phyloP scores from a whole-genome alignment of 30 jellyfish, hydroid and myxozoan genomes.

The Chironex yamaguchii region DNA sequence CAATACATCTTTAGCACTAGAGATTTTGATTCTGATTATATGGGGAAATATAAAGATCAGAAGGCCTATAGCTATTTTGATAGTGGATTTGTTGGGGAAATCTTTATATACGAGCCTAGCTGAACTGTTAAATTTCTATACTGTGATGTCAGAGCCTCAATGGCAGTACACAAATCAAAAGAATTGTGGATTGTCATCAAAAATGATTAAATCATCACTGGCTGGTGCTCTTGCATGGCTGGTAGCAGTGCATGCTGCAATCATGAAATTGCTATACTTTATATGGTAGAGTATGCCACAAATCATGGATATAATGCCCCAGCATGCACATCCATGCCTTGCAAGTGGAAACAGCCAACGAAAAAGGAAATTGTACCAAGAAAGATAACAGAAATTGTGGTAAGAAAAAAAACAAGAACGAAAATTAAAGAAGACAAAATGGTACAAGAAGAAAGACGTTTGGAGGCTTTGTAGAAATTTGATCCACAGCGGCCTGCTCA shows the following conservation, averaged over 20 bases:
- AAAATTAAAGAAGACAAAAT: background rate
- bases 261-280: slow-evolving; percentile 52
- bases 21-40: slow-evolving; percentile 49
- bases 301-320: slow-evolving; percentile 11
- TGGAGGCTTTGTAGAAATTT: slow-evolving; percentile 21
- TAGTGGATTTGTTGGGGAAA: slow-evolving; percentile 68
- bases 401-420: slow-evolving; percentile 26
- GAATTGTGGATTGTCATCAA: slow-evolving; percentile 48
- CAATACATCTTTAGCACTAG: slow-evolving; percentile 5
- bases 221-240: slow-evolving; percentile 62
- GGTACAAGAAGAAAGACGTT: slow-evolving; percentile 19
- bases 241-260: slow-evolving; percentile 64
- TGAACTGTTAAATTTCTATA: slow-evolving; percentile 20
- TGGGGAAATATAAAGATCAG: slow-evolving; percentile 72
- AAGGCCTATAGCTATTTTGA: slow-evolving; percentile 69
- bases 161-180: slow-evolving; percentile 32
- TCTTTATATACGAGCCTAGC: background rate
- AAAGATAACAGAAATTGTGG: slow-evolving; percentile 6
- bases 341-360: slow-evolving; percentile 45
- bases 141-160: slow-evolving; percentile 60
- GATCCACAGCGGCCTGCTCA: slow-evolving; percentile 41
- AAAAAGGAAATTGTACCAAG: slow-evolving; percentile 27
- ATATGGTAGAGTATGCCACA: slow-evolving; percentile 37
- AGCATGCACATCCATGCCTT: slow-evolving; percentile 56
- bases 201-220: slow-evolving; percentile 4